These are phyloP conservation scores for Anguilla megastoma DNA, from an alignment of 2,797 vertebrate genomes.

Conservation along the genomic window DNA sequence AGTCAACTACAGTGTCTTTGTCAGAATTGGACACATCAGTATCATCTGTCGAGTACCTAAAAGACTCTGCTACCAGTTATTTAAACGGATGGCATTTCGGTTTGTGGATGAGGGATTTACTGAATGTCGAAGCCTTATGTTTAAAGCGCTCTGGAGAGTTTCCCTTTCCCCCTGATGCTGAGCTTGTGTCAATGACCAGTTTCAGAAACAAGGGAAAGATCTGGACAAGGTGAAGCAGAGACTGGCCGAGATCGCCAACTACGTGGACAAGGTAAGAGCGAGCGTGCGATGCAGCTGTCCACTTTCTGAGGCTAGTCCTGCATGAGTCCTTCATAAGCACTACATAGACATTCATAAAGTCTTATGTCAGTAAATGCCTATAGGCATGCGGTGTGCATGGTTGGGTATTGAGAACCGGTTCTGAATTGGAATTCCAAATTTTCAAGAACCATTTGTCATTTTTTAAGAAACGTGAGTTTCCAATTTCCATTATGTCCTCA, in stretches of 20 bases:
- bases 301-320: too few species aligned
- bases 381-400: too few species aligned
- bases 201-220: slow-evolving; percentile 97
- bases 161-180: slow-evolving; percentile 6
- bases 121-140: neutral
- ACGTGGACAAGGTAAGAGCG: slow-evolving; percentile 92
- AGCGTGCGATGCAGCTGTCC: neutral
- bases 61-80: neutral
- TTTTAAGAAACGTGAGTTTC: too few species aligned
- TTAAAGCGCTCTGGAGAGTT: neutral
- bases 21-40: neutral
- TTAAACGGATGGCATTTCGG: neutral
- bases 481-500: too few species aligned
- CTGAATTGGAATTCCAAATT: too few species aligned
- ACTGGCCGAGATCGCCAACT: slow-evolving; percentile 97
- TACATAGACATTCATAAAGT: too few species aligned
- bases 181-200: slow-evolving; percentile 70
- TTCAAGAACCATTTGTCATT: too few species aligned
- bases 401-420: too few species aligned
- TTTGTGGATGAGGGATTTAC: neutral
- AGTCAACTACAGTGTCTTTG: neutral
- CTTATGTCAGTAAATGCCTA: too few species aligned
- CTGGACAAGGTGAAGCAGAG: slow-evolving; percentile 94
- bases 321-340: too few species aligned
- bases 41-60: neutral